Evolutionary conservation across 2,797 vertebrate genomes (phyloP).

Genomic region (Antrozous pallidus): DNA sequence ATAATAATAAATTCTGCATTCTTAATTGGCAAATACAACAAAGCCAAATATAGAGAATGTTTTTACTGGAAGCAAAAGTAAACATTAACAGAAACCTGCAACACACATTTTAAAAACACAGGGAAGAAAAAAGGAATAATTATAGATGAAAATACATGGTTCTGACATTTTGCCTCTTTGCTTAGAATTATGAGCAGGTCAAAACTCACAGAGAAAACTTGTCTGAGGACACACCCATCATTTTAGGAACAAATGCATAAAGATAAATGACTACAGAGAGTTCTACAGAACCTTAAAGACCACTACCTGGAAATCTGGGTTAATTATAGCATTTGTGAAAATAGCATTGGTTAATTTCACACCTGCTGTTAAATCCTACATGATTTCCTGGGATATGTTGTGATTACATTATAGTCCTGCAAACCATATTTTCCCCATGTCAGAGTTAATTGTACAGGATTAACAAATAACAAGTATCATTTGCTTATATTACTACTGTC

Average conservation of each 20-base stretch:
- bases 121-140: conserved; percentile 10
- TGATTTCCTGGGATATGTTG: conserved; percentile 65
- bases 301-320: conserved; percentile 66
- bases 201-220: background rate
- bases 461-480: conserved; percentile 63
- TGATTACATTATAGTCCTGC: conserved; percentile 51
- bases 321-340: conserved; percentile 69
- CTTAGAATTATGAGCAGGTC: conserved; percentile 1
- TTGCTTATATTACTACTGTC: conserved; percentile 42
- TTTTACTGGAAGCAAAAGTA: conserved; percentile 71
- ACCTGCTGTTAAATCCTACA: conserved; percentile 70
- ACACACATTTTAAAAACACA: conserved; percentile 25
- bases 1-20: conserved; percentile 80
- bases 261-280: conserved; percentile 31
- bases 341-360: conserved; percentile 68
- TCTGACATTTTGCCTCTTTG: background rate
- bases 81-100: conserved; percentile 6
- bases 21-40: conserved; percentile 75
- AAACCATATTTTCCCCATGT: conserved; percentile 19
- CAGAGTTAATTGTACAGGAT: conserved; percentile 66
- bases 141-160: background rate
- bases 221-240: background rate
- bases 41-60: conserved; percentile 52
- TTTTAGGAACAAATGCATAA: conserved; percentile 38
- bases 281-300: conserved; percentile 42